Percentiles rank a stretch among this genome's conserved stretches.
These are phyloP conservation scores for Drosophila testacea DNA, from an alignment of 2,888 invertebrate genomes.

Conservation along the genomic window DNA sequence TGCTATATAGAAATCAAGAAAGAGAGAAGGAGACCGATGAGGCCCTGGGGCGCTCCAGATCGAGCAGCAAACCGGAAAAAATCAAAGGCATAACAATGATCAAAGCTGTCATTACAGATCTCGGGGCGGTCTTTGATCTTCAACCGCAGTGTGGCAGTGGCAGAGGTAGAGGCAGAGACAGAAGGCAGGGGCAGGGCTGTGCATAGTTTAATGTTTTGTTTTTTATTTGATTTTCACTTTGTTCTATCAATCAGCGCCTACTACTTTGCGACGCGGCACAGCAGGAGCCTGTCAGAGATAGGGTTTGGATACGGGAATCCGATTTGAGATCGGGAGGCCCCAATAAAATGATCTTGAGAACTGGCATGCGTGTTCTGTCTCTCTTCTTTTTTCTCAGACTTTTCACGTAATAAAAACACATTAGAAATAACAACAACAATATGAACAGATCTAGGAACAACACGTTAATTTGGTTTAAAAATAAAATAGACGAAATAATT, in stretches of 20 bases:
- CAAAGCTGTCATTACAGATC: constrained; percentile 81
- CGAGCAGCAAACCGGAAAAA: constrained; percentile 74
- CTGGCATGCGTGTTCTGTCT: constrained; percentile 34
- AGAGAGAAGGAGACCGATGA: background rate
- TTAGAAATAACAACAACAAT: constrained; percentile 62
- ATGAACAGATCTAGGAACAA: constrained; percentile 48
- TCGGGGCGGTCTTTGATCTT: constrained; percentile 81
- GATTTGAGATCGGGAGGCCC: constrained; percentile 28
- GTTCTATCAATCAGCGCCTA: constrained; percentile 81
- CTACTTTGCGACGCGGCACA: constrained; percentile 72
- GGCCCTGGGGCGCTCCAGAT: constrained; percentile 50
- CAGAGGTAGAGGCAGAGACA: background rate
- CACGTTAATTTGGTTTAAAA: constrained; percentile 72
- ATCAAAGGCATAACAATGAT: constrained; percentile 81
- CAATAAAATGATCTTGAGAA: constrained; percentile 69
- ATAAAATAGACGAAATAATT: constrained; percentile 81
- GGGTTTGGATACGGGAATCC: constrained; percentile 34
- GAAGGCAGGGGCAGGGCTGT: constrained; percentile 16
- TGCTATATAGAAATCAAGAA: constrained; percentile 13
- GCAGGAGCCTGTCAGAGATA: constrained; percentile 54
- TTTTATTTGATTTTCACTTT: constrained; percentile 82
- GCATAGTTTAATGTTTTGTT: constrained; percentile 76
- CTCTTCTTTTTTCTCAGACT: constrained; percentile 17
- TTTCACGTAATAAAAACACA: constrained; percentile 79
- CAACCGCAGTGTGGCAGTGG: constrained; percentile 66